Evolutionary conservation across 2,888 invertebrate genomes (phyloP), one percentile per base, ranked within the genome.

Genomic region (Phanerotoma sp.): DNA sequence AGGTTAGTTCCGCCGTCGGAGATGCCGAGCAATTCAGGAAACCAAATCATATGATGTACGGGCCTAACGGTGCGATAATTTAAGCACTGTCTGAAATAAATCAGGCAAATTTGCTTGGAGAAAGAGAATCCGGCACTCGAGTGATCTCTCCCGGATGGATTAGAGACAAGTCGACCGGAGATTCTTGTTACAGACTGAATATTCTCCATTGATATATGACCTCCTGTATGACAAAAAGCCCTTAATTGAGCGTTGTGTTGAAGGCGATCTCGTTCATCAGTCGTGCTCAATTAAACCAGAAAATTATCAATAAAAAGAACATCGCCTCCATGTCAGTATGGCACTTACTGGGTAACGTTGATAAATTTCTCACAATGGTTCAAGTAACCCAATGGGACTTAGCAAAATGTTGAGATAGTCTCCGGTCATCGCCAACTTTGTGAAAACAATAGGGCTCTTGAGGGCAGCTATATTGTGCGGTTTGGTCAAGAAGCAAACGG

Each of bases 1-100:
- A 25, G 25, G 15, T 13, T 22, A 22, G 15, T 42, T 13, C 25
- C 42, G 13, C n/a, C 15, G 42, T 52, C 56, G 49, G 58, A 58
- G 60, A 60, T 55, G 63, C 60, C 62, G 57, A 64, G 61, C 60
- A 60, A 64, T 65, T 68, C 73, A 72, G 74, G 73, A 74, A 74
- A 68, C 68, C 63, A 63, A 71, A 68, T 69, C 74, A 73, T 75
- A 75, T 73, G 75, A 75, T 76, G 71, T 73, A 73, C 67, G 66
- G 68, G 64, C 66, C 61, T 63, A 60, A 63, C 62, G 62, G 58
- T 59, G 66, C 62, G 68, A 71, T 72, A 71, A 74, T 74, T 72
- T 68, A 70, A 66, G 65, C 66, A 58, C 59, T 51, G 58, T 50
- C 62, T 58, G 51, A 57, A 62, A 66, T 65, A 67, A 66, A 68